These are phyloP conservation scores for Formica selysi DNA, from an alignment of 1,140 invertebrate genomes.

Conservation along the genomic window DNA sequence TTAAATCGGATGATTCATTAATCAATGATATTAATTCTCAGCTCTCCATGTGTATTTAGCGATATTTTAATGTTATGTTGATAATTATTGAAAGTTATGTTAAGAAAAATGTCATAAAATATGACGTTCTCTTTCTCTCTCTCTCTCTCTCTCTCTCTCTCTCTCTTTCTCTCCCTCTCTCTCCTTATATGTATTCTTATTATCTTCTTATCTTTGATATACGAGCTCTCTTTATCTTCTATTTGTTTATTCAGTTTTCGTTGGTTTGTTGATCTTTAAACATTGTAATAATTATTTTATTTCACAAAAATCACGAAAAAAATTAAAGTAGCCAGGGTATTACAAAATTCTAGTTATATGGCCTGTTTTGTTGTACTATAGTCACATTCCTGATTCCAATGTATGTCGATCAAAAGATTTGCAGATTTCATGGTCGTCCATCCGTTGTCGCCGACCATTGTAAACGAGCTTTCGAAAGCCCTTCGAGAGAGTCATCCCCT, in stretches of 20 bases:
- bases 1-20: constrained; percentile 7
- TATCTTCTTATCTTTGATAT: neutral
- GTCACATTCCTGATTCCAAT: neutral
- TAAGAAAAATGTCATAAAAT: neutral
- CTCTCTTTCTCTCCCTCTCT: neutral
- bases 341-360: neutral
- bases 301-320: neutral
- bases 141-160: neutral
- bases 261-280: neutral
- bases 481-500: neutral
- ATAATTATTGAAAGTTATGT: neutral
- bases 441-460: constrained; percentile 21
- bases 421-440: constrained; percentile 27
- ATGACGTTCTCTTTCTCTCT: neutral
- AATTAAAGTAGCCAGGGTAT: neutral
- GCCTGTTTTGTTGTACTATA: no score
- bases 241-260: neutral
- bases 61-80: neutral
- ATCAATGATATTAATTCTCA: neutral
- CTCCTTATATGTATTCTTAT: neutral
- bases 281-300: neutral
- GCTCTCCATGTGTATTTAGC: neutral
- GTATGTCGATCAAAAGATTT: constrained; percentile 29
- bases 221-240: neutral
- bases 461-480: constrained; percentile 59